These are phyloP conservation scores for Myotis davidii DNA, from an alignment of 2,113 vertebrate genomes.

Conservation along the genomic window DNA sequence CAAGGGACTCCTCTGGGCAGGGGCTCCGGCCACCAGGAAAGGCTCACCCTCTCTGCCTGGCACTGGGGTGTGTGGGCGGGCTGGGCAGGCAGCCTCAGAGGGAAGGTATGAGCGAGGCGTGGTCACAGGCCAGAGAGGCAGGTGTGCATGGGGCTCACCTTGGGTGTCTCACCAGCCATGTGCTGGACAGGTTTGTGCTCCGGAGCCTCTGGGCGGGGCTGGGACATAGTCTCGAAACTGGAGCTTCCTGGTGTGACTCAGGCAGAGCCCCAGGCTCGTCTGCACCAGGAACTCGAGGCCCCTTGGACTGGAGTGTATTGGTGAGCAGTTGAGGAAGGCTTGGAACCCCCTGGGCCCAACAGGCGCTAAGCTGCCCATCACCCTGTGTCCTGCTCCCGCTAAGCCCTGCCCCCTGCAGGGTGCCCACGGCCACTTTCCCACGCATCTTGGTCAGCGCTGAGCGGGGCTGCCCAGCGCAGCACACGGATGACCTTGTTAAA, in stretches of 20 bases:
- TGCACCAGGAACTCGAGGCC: rapidly evolving
- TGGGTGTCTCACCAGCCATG: neutral
- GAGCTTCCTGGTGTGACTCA: neutral
- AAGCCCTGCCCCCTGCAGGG: neutral
- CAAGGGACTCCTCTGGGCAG: neutral
- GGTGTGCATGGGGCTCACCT: neutral
- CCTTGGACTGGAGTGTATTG: rapidly evolving
- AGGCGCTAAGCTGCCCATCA: neutral
- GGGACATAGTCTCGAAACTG: neutral
- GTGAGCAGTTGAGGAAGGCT: too few relatives aligned
- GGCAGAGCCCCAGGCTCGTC: neutral
- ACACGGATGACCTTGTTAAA: neutral
- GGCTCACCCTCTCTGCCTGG: neutral
- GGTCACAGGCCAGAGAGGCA: neutral
- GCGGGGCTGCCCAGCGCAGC: neutral
- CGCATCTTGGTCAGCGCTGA: neutral
- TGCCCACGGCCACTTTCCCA: neutral
- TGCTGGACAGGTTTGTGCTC: neutral
- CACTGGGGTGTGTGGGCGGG: neutral
- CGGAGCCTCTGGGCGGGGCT: neutral
- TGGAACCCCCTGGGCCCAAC: neutral
- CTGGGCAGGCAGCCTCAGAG: neutral
- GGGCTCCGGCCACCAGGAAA: neutral
- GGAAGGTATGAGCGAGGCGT: neutral
- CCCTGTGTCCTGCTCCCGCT: neutral